A percentile compares a stretch with the other conserved stretches of the same genome.
Evolutionary conservation across 1,140 invertebrate species (phyloP).

Genomic region (Drosophila nannoptera): DNA sequence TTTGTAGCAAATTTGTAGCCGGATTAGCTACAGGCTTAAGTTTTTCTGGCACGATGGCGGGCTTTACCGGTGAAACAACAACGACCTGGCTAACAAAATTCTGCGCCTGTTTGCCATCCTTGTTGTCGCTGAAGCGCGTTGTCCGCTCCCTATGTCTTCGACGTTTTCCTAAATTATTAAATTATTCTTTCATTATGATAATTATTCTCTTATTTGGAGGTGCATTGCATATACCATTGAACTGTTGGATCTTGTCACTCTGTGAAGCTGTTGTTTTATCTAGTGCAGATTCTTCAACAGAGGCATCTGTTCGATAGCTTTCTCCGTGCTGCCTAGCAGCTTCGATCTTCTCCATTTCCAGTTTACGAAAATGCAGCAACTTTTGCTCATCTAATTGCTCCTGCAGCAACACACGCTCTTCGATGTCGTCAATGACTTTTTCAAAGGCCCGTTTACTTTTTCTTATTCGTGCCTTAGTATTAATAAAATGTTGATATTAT

Average conservation of each 20-base stretch:
- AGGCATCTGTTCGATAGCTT: constrained; percentile 17
- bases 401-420: constrained; percentile 63
- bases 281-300: constrained; percentile 21
- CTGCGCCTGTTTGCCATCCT: constrained; percentile 60
- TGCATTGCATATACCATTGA: constrained; percentile 46
- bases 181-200: neutral
- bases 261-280: constrained; percentile 5
- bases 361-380: constrained; percentile 53
- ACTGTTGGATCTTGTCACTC: constrained; percentile 59
- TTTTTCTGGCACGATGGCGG: constrained; percentile 32
- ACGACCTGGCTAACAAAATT: constrained; percentile 61
- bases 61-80: constrained; percentile 19
- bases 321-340: constrained; percentile 11
- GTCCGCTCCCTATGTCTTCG: constrained; percentile 68
- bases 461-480: constrained; percentile 54
- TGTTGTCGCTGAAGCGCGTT: constrained; percentile 76
- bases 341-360: constrained; percentile 45
- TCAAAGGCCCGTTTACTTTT: constrained; percentile 65
- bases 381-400: constrained; percentile 62
- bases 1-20: constrained; percentile 64
- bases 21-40: constrained; percentile 61
- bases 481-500: constrained; percentile 3
- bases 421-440: constrained; percentile 69
- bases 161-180: constrained; percentile 54
- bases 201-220: neutral